Evolutionary conservation across 2,888 invertebrate genomes (phyloP).

Genomic region (Euzetes globulus): DNA sequence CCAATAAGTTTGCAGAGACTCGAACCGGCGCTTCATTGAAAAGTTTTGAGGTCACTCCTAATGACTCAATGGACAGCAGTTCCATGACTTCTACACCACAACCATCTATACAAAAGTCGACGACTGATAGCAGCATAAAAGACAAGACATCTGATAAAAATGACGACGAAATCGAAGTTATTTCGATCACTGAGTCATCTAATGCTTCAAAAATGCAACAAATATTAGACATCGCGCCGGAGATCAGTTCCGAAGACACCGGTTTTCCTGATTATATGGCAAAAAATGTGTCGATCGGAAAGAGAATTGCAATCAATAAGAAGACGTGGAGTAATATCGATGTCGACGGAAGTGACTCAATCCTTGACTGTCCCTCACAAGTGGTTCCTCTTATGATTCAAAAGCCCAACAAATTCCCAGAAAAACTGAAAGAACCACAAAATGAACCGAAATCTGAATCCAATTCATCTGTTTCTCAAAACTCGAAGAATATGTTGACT

Average conservation of each 20-base stretch:
- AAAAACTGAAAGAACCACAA: conserved; percentile 36
- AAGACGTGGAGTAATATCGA: conserved; percentile 36
- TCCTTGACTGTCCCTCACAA: conserved; percentile 42
- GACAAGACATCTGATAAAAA: background rate
- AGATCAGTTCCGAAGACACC: conserved; percentile 31
- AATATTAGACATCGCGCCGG: conserved; percentile 27
- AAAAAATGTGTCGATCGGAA: conserved; percentile 37
- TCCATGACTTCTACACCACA: background rate
- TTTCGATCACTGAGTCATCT: background rate
- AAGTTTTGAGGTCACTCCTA: conserved; percentile 22
- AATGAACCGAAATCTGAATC: conserved; percentile 32
- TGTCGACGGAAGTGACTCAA: conserved; percentile 39
- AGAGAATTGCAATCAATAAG: conserved; percentile 36
- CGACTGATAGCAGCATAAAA: background rate
- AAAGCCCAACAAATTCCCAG: conserved; percentile 41
- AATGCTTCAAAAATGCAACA: background rate
- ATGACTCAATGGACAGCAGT: conserved; percentile 17
- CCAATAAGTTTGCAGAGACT: conserved; percentile 10
- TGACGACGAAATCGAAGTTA: conserved; percentile 5
- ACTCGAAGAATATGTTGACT: conserved; percentile 39
- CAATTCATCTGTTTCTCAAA: conserved; percentile 42
- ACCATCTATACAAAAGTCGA: background rate
- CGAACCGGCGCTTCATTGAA: background rate
- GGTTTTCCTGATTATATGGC: conserved; percentile 41
- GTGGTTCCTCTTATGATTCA: conserved; percentile 42